These are phyloP conservation scores for Phenganax marumi DNA, from an alignment of 92 coral and sea anemone genomes.

Conservation along the genomic window DNA sequence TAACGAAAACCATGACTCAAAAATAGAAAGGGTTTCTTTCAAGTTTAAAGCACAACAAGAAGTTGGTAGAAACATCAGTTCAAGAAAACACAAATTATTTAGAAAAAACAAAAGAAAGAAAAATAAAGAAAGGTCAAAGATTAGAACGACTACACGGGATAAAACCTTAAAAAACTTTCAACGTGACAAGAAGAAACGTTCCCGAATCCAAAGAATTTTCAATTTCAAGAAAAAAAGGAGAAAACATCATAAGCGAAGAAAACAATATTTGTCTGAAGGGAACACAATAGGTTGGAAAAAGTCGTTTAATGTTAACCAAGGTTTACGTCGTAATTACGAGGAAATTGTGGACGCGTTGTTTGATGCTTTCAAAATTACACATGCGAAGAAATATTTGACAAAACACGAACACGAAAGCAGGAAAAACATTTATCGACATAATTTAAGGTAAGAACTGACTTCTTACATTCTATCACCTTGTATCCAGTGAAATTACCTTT, in stretches of 20 bases:
- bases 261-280: background rate
- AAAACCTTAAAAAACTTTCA: background rate
- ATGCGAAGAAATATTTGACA: constrained; percentile 65
- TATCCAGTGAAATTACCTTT: too few species aligned
- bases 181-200: background rate
- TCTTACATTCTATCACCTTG: too few species aligned
- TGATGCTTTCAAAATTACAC: constrained; percentile 61
- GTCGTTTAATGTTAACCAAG: constrained; percentile 29
- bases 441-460: constrained; percentile 66
- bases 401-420: constrained; percentile 80
- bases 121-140: background rate
- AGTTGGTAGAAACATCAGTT: background rate
- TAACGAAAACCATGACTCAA: too few species aligned
- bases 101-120: background rate
- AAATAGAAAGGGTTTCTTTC: background rate
- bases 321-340: constrained; percentile 73
- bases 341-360: constrained; percentile 74
- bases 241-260: background rate
- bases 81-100: background rate
- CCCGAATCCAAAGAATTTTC: background rate
- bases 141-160: background rate
- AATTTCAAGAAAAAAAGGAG: background rate
- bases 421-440: constrained; percentile 91
- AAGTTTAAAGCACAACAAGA: background rate
- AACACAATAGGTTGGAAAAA: constrained; percentile 15